Conservation (phyloP, 1,140 invertebrate species). For the Odontomachus brunneus region DNA sequence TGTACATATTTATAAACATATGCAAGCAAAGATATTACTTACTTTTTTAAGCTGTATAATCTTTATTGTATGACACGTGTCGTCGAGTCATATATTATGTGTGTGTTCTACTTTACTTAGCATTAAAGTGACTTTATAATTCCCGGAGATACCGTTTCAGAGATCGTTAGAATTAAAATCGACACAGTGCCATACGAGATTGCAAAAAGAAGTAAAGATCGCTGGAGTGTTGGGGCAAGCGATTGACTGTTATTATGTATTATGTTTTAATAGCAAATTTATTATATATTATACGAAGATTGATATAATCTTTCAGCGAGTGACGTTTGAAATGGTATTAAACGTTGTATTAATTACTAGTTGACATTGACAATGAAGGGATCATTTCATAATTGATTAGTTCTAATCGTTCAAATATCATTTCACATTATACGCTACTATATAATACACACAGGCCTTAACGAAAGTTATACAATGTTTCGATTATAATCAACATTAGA, state of each 20-base stretch:
- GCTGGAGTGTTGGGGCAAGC: background rate
- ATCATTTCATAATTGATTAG: conserved; percentile 53
- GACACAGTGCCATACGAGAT: background rate
- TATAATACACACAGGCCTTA: conserved; percentile 34
- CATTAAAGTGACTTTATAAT: too few relatives aligned
- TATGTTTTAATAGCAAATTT: conserved; percentile 31
- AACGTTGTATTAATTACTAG: conserved; percentile 26
- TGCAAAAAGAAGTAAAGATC: conserved; percentile 9
- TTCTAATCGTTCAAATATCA: conserved; percentile 46
- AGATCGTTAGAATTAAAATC: too few relatives aligned
- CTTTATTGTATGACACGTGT: too few relatives aligned
- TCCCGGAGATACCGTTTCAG: too few relatives aligned
- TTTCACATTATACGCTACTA: conserved; percentile 31
- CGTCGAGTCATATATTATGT: too few relatives aligned
- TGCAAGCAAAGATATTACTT: too few relatives aligned
- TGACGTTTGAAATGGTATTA: conserved; percentile 19
- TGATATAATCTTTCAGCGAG: conserved; percentile 26
- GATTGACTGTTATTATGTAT: background rate
- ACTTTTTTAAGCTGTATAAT: too few relatives aligned
- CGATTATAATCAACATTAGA: conserved; percentile 38
- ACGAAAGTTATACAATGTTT: conserved; percentile 39
- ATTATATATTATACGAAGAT: conserved; percentile 31
- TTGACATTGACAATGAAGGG: conserved; percentile 40
- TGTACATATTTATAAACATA: too few relatives aligned
- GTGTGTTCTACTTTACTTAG: too few relatives aligned